Percentiles rank a stretch among this genome's conserved stretches.
Evolutionary conservation across 2,888 invertebrate genomes (phyloP).

Genomic region (Marronus borbonicus): DNA sequence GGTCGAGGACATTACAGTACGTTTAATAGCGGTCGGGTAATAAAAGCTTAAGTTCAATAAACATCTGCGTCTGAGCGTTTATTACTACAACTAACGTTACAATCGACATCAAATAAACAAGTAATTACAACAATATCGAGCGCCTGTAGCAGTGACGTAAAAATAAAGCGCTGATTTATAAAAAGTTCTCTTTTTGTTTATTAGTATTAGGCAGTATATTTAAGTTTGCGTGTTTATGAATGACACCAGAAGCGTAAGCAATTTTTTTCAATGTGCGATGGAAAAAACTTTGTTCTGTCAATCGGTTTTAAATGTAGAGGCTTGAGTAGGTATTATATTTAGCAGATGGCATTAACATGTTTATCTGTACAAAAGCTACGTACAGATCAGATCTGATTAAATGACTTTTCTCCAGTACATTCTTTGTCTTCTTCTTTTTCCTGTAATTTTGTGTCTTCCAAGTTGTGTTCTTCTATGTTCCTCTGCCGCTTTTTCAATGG

Average conservation of each 20-base stretch:
- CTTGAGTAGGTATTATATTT: not conserved
- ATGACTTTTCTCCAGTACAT: no score
- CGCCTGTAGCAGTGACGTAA: not conserved
- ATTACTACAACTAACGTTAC: slow-evolving; percentile 1
- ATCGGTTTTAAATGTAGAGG: not conserved
- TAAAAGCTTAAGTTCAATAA: slow-evolving; percentile 11
- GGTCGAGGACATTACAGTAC: not conserved
- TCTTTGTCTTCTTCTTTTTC: no score
- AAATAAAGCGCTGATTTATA: not conserved
- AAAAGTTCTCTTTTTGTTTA: not conserved
- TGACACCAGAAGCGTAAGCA: slow-evolving; percentile 5
- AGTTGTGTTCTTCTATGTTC: no score
- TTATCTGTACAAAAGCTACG: no score
- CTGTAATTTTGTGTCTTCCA: no score
- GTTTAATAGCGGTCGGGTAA: not conserved
- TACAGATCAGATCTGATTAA: no score
- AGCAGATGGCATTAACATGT: no score
- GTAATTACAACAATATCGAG: not conserved
- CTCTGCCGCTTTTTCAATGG: no score
- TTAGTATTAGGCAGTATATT: not conserved
- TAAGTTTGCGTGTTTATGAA: not conserved
- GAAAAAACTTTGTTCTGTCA: not conserved
- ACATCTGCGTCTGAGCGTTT: slow-evolving; percentile 2
- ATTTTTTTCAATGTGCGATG: not conserved
- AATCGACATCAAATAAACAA: slow-evolving; percentile 11